Evolutionary conservation across 2,113 vertebrate genomes (phyloP).

Genomic region (Ailuropoda melanoleuca): DNA sequence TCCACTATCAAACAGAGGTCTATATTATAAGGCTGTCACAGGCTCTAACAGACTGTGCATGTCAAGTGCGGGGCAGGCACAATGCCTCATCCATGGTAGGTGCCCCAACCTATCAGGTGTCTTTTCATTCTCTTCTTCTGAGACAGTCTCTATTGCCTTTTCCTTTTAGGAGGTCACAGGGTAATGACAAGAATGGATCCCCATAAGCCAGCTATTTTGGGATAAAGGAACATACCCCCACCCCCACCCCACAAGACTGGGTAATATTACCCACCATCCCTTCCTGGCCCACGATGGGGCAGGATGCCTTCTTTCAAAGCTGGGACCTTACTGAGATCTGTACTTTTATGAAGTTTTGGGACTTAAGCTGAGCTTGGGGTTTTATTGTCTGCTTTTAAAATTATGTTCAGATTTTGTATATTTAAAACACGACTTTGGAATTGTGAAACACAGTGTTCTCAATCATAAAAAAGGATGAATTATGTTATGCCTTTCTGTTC

Average conservation of each 20-base stretch:
- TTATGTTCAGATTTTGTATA: slow-evolving; percentile 61
- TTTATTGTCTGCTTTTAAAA: slow-evolving; percentile 67
- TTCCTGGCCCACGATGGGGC: neutral
- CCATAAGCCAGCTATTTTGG: neutral
- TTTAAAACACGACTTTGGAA: slow-evolving; percentile 69
- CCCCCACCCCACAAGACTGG: neutral
- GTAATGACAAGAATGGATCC: neutral
- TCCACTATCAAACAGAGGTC: neutral
- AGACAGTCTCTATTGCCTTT: neutral
- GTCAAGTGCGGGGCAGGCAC: neutral
- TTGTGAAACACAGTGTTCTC: slow-evolving; percentile 70
- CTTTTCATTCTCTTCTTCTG: slow-evolving; percentile 24
- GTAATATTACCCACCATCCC: neutral
- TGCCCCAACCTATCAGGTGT: neutral
- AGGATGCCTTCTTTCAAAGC: neutral
- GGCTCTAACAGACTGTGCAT: neutral
- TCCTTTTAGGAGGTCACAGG: neutral
- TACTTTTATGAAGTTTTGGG: slow-evolving; percentile 17
- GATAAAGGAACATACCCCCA: neutral
- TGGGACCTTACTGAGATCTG: neutral
- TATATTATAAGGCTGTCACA: neutral
- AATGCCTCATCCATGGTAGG: neutral
- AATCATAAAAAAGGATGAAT: slow-evolving; percentile 67
- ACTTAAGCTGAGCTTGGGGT: slow-evolving; percentile 48
- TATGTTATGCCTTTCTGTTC: slow-evolving; percentile 65